Evolutionary conservation across 2,888 invertebrate species (phyloP).

Genomic region (Perizoma affinitatum): DNA sequence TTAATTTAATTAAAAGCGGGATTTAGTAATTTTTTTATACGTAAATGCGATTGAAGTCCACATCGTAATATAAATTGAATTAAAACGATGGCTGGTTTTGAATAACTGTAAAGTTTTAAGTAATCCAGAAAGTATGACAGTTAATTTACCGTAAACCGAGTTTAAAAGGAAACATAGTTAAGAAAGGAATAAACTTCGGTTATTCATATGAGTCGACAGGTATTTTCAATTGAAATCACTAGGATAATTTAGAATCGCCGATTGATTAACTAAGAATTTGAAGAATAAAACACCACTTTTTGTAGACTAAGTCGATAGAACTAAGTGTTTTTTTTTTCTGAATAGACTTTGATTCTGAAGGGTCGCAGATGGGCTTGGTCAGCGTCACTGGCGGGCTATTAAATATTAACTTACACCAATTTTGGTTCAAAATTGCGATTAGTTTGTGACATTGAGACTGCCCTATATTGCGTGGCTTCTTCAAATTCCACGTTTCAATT

Average conservation of each 20-base stretch:
- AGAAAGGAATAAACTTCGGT: too few species aligned
- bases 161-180: not conserved
- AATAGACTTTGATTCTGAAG: too few species aligned
- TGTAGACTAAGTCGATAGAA: too few species aligned
- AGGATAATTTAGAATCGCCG: too few species aligned
- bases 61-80: too few species aligned
- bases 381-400: too few species aligned
- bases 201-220: too few species aligned
- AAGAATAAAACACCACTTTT: constrained; percentile 5
- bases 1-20: too few species aligned
- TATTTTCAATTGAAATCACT: too few species aligned
- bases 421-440: constrained; percentile 9
- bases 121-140: constrained; percentile 2
- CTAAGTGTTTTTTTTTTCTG: too few species aligned
- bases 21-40: constrained; percentile 9
- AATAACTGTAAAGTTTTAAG: not conserved
- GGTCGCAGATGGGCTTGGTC: too few species aligned
- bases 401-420: not conserved
- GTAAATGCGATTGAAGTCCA: constrained; percentile 18
- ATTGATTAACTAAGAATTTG: constrained; percentile 18
- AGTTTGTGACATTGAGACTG: constrained; percentile 33
- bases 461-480: constrained; percentile 49
- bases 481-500: constrained; percentile 53
- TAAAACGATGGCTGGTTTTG: too few species aligned
- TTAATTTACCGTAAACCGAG: constrained; percentile 6